Conservation (phyloP, 2,888 invertebrate genomes). For the Apoderus coryli region DNA sequence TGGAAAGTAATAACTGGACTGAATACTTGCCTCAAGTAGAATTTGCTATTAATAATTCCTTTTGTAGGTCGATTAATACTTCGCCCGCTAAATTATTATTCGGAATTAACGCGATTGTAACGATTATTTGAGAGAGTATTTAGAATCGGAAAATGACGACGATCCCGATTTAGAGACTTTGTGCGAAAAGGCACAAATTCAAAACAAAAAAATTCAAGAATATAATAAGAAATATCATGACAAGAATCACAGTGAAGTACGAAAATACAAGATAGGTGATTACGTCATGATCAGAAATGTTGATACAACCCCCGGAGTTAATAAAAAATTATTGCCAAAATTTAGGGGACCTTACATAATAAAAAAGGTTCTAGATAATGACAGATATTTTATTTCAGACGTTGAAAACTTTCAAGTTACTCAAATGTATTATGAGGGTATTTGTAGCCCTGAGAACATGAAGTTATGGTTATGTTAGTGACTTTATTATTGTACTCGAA, state of each 20-base stretch:
- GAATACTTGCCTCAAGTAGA: slow-evolving; percentile 9
- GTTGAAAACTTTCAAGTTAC: slow-evolving; percentile 15
- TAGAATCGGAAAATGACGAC: slow-evolving; percentile 3
- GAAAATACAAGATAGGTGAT: slow-evolving; percentile 13
- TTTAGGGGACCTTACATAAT: slow-evolving; percentile 16
- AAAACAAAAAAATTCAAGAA: slow-evolving; percentile 6
- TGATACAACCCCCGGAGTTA: slow-evolving; percentile 14
- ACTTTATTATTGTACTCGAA: too few relatives aligned
- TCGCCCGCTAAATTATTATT: too few relatives aligned
- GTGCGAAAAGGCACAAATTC: slow-evolving; percentile 3
- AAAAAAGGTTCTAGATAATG: slow-evolving; percentile 15
- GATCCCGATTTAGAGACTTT: slow-evolving; percentile 4
- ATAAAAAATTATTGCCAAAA: slow-evolving; percentile 18
- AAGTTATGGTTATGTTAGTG: too few relatives aligned
- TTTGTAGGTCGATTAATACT: too few relatives aligned
- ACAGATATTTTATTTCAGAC: too few relatives aligned
- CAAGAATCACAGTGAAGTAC: slow-evolving; percentile 9
- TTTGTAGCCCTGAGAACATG: slow-evolving; percentile 11
- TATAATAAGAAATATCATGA: slow-evolving; percentile 10
- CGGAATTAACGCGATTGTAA: slow-evolving; percentile 6
- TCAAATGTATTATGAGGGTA: slow-evolving; percentile 13
- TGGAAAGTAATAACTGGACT: slow-evolving; percentile 10
- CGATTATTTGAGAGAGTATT: slow-evolving; percentile 6
- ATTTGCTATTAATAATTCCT: slow-evolving; percentile 10
- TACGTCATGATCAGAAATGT: slow-evolving; percentile 16